These are phyloP conservation scores for Euborellia annulipes DNA, from an alignment of 1,140 invertebrate species.

Conservation along the genomic window DNA sequence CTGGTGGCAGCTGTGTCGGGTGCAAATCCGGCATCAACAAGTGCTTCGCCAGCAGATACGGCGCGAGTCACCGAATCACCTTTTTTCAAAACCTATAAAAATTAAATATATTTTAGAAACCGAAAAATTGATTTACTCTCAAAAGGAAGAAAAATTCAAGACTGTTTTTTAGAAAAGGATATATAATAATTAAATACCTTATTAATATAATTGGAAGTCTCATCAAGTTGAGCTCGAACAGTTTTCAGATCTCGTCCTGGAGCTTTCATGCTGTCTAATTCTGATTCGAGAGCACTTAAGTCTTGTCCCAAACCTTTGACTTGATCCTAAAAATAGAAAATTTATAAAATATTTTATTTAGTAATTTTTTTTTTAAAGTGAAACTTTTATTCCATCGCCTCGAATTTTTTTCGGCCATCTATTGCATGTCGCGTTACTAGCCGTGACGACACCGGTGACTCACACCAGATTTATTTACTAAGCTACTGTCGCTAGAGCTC, in stretches of 20 bases:
- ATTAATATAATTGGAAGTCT: slow-evolving; percentile 49
- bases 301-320: slow-evolving; percentile 61
- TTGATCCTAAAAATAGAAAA: slow-evolving; percentile 40
- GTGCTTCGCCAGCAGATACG: slow-evolving; percentile 51
- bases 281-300: slow-evolving; percentile 61
- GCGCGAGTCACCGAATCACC: slow-evolving; percentile 21
- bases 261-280: slow-evolving; percentile 68
- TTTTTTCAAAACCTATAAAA: no score
- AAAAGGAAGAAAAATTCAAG: no score
- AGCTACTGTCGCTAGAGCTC: no score
- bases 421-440: no score
- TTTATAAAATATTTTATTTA: slow-evolving; percentile 2
- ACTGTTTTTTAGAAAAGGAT: no score
- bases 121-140: no score
- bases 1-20: slow-evolving; percentile 60
- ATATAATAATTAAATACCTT: slow-evolving; percentile 31
- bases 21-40: slow-evolving; percentile 71
- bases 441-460: no score
- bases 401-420: no score
- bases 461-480: no score
- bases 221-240: slow-evolving; percentile 68
- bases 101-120: no score
- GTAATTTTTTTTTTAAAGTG: no score
- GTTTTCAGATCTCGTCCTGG: slow-evolving; percentile 73
- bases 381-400: no score